A percentile compares a stretch with the other conserved stretches of the same genome.
phyloP scores from a whole-genome alignment of 2,888 invertebrate species.

The Adineta ricciae region DNA sequence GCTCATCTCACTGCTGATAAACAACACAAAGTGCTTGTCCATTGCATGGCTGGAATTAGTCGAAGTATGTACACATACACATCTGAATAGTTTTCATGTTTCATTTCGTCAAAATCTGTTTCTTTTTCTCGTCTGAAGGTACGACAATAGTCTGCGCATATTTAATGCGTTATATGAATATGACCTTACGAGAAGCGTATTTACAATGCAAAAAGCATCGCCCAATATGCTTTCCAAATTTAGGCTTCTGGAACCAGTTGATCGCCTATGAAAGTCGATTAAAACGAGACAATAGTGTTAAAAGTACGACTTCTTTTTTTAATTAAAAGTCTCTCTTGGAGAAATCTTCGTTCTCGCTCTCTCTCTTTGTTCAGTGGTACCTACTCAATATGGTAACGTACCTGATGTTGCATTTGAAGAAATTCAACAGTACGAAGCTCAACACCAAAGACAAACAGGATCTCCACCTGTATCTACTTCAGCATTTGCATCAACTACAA shows the following conservation, averaged over 20 bases:
- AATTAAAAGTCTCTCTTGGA: too few species aligned
- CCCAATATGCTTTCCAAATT: slow-evolving; percentile 8
- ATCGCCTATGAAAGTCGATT: background rate
- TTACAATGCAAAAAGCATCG: background rate
- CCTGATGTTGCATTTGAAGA: slow-evolving; percentile 14
- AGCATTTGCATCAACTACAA: background rate
- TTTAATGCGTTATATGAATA: background rate
- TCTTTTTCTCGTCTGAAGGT: background rate
- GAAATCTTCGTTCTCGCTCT: too few species aligned
- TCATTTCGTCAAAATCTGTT: background rate
- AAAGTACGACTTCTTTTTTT: background rate
- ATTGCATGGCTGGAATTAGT: slow-evolving; percentile 12
- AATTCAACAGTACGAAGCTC: background rate
- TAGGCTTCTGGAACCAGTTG: slow-evolving; percentile 1
- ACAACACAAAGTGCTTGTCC: slow-evolving; percentile 10
- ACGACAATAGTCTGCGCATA: background rate
- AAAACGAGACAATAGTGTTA: background rate
- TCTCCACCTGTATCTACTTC: background rate
- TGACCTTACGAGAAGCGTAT: slow-evolving; percentile 3
- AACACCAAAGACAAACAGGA: background rate
- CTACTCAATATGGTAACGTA: background rate
- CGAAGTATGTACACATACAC: background rate
- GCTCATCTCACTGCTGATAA: background rate
- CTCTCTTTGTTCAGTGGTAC: background rate
- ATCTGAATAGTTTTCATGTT: background rate